A percentile compares a stretch with the other conserved stretches of the same genome.
phyloP scores from a whole-genome alignment of 2,797 vertebrate species.

The Tamandua tetradactyla region DNA sequence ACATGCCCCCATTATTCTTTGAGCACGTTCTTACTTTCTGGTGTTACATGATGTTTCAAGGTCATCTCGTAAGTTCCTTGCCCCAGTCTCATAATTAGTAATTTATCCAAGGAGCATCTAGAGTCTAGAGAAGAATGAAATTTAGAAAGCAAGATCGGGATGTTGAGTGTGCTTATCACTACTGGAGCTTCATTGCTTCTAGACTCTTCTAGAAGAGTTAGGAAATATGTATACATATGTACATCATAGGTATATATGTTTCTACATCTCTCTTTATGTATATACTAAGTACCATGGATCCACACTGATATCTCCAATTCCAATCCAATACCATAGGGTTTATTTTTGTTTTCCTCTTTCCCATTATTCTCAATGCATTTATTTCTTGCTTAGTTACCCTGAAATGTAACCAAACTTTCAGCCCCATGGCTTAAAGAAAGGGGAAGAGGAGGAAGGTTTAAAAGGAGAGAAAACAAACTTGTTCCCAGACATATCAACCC shows the following conservation, averaged over 20 bases:
- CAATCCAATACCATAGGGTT: neutral
- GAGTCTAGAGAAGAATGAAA: slow-evolving; percentile 4
- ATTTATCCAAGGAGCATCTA: neutral
- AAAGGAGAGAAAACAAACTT: neutral
- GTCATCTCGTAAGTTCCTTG: neutral
- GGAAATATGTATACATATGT: neutral
- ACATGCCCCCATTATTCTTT: neutral
- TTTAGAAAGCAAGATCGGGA: slow-evolving; percentile 7
- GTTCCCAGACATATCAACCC: neutral
- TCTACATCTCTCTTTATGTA: neutral
- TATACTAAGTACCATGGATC: neutral
- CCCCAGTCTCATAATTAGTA: neutral
- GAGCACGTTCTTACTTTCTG: neutral
- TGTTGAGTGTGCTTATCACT: neutral
- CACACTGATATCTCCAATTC: slow-evolving; percentile 21
- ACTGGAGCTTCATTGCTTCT: neutral
- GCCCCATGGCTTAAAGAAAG: neutral
- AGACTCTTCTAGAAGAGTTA: neutral
- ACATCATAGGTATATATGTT: neutral
- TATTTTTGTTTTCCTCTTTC: neutral
- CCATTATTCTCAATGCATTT: neutral
- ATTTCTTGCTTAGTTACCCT: neutral
- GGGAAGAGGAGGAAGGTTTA: neutral
- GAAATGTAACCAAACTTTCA: neutral
- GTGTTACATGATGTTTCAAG: neutral